phyloP scores from a whole-genome alignment of 2,113 vertebrate species.

The Zosterops borbonicus region DNA sequence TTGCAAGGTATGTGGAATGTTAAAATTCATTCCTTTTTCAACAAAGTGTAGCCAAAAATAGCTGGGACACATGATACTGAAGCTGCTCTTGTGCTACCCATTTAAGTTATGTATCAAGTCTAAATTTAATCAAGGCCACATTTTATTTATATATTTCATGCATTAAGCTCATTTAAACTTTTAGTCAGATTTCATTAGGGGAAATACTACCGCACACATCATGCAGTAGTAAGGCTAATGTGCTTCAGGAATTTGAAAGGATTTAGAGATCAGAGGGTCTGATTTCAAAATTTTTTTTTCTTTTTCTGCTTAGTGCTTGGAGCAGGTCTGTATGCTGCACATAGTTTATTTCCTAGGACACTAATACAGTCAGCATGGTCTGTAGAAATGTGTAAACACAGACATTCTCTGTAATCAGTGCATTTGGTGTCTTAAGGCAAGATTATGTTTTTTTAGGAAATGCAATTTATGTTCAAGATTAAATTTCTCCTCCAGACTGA shows the following conservation, averaged over 20 bases:
- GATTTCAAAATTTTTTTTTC: constrained; percentile 80
- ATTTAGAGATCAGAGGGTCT: constrained; percentile 81
- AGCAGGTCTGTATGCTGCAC: constrained; percentile 66
- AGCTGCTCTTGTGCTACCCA: constrained; percentile 75
- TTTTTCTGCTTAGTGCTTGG: constrained; percentile 65
- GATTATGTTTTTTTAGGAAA: constrained; percentile 85
- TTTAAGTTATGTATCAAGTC: constrained; percentile 80
- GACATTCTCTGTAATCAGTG: constrained; percentile 85
- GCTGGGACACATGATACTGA: constrained; percentile 72
- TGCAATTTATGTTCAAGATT: constrained; percentile 83
- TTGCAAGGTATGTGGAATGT: constrained; percentile 45
- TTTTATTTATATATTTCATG: constrained; percentile 86
- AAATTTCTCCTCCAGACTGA: constrained; percentile 78
- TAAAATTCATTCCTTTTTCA: constrained; percentile 66
- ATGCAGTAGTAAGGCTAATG: constrained; percentile 82
- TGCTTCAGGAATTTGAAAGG: constrained; percentile 84
- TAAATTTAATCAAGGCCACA: constrained; percentile 84
- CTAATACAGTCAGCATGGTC: constrained; percentile 83
- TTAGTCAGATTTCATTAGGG: constrained; percentile 85
- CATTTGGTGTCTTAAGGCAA: constrained; percentile 82
- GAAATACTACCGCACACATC: constrained; percentile 81
- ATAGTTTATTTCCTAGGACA: constrained; percentile 78
- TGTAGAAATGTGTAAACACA: constrained; percentile 83
- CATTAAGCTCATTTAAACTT: constrained; percentile 85
- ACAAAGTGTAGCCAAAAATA: constrained; percentile 66